These are phyloP conservation scores for Xanthorhoe designata DNA, from an alignment of 2,888 invertebrate species.

Conservation along the genomic window DNA sequence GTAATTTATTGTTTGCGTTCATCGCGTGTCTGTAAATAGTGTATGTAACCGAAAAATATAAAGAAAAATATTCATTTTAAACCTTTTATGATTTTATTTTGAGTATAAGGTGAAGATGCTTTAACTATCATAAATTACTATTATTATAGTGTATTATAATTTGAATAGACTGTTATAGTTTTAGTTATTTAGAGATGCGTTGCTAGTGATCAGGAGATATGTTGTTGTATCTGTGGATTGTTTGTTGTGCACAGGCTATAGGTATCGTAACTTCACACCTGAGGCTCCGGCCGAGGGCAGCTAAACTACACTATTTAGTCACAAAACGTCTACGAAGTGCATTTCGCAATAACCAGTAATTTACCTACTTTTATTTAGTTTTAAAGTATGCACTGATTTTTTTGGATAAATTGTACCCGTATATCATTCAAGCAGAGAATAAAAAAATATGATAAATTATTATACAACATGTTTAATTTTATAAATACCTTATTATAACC, in stretches of 20 bases:
- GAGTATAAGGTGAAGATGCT: constrained; percentile 84
- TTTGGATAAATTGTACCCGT: constrained; percentile 63
- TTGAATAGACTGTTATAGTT: constrained; percentile 86
- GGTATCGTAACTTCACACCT: constrained; percentile 20
- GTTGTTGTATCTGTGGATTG: constrained; percentile 46
- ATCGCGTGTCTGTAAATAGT: constrained; percentile 77
- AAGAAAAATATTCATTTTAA: constrained; percentile 74
- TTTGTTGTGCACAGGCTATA: constrained; percentile 9
- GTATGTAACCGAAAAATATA: constrained; percentile 71
- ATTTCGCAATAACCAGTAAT: constrained; percentile 65
- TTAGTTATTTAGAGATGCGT: constrained; percentile 74
- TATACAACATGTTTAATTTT: constrained; percentile 47
- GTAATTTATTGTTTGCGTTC: constrained; percentile 77
- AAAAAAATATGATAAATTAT: constrained; percentile 61
- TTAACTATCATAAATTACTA: constrained; percentile 84
- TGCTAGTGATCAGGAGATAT: constrained; percentile 61
- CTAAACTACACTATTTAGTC: constrained; percentile 43
- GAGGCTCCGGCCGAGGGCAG: constrained; percentile 45
- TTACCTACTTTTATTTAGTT: constrained; percentile 70
- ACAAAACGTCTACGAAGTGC: constrained; percentile 48
- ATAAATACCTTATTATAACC: background rate
- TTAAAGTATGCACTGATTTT: constrained; percentile 76
- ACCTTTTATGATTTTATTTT: constrained; percentile 82
- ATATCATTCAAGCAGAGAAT: constrained; percentile 70
- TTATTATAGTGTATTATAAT: constrained; percentile 83